Evolutionary conservation across 2,888 invertebrate genomes (phyloP).

Genomic region (Chloroclystis v-ata): DNA sequence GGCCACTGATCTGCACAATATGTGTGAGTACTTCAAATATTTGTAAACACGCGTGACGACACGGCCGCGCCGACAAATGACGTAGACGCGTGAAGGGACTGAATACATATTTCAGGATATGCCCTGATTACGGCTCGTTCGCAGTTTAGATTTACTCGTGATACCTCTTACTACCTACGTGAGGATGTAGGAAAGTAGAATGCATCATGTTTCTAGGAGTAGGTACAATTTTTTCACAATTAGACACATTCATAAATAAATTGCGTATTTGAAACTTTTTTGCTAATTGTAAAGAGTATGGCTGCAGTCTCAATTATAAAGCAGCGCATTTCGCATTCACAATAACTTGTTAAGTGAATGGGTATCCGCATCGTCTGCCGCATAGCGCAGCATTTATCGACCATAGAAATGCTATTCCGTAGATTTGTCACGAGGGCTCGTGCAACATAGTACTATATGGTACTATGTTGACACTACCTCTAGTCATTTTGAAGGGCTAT

Average conservation of each 20-base stretch:
- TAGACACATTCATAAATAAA: too few relatives aligned
- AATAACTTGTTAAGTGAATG: conserved; percentile 21
- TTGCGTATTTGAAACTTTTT: too few relatives aligned
- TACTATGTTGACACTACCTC: too few relatives aligned
- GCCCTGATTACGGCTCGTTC: background rate
- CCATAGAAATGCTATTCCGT: conserved; percentile 17
- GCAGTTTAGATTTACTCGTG: too few relatives aligned
- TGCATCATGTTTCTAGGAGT: too few relatives aligned
- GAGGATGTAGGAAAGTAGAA: too few relatives aligned
- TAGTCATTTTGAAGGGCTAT: too few relatives aligned
- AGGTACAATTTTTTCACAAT: too few relatives aligned
- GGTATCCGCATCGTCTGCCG: conserved; percentile 28
- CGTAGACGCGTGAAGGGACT: background rate
- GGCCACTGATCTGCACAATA: conserved; percentile 15
- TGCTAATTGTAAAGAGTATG: too few relatives aligned
- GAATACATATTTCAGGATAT: conserved; percentile 2
- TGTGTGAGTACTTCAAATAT: conserved; percentile 9
- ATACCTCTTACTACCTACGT: too few relatives aligned
- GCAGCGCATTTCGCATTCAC: conserved; percentile 20
- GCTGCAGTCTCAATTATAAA: conserved; percentile 18
- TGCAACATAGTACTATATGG: too few relatives aligned
- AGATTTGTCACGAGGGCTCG: conserved; percentile 12
- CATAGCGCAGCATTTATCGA: conserved; percentile 27
- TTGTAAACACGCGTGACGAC: conserved; percentile 8
- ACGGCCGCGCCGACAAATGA: background rate